Conservation (phyloP, 2,888 invertebrate genomes). For the Blomia tropicalis region DNA sequence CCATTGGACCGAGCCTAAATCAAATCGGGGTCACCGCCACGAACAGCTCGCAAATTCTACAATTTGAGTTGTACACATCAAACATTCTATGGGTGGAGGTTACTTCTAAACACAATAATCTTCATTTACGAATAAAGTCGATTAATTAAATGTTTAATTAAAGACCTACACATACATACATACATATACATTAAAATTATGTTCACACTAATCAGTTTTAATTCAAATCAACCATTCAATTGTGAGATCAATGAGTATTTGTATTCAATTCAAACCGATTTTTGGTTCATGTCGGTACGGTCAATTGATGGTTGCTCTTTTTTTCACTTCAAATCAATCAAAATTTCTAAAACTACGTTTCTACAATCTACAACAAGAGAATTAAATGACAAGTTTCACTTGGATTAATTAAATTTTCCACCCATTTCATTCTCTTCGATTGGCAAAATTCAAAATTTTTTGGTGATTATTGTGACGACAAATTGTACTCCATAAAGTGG, state of each 20-base stretch:
- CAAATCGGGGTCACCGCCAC: no score
- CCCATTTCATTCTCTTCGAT: no score
- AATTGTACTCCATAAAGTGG: no score
- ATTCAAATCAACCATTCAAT: no score
- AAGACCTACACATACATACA: background rate
- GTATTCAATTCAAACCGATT: background rate
- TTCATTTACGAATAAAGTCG: constrained; percentile 1
- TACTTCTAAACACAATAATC: constrained; percentile 1
- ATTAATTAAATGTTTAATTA: constrained; percentile 14
- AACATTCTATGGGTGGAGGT: no score
- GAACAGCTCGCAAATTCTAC: no score
- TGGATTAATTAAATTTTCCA: no score
- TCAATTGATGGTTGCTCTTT: background rate
- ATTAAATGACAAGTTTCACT: background rate
- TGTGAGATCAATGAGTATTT: background rate
- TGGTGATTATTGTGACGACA: background rate
- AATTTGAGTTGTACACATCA: no score
- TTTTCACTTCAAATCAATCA: constrained; percentile 4
- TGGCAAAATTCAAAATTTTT: no score
- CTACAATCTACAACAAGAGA: background rate
- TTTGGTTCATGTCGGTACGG: background rate
- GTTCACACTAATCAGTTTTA: background rate
- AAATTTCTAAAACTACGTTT: background rate
- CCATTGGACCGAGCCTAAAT: no score
- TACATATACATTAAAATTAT: background rate